Conservation (phyloP, 2,797 vertebrate species). For the Falco peregrinus region DNA sequence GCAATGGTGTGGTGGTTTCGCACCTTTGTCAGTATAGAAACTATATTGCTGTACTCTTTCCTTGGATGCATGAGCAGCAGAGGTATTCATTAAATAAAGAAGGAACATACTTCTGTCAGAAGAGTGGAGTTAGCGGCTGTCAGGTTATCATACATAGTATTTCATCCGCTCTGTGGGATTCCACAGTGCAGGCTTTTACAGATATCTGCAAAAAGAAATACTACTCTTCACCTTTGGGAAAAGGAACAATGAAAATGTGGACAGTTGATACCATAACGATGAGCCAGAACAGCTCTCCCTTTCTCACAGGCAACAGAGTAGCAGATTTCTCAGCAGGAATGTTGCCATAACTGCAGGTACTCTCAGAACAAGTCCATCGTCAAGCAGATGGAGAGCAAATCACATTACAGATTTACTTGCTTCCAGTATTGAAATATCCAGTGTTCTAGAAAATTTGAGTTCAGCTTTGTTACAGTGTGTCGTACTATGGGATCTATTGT, state of each 20-base stretch:
- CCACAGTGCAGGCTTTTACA: not conserved
- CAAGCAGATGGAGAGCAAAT: not conserved
- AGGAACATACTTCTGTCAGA: not conserved
- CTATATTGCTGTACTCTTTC: not conserved
- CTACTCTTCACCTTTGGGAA: not conserved
- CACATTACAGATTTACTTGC: not conserved
- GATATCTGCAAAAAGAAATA: not conserved
- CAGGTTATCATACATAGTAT: not conserved
- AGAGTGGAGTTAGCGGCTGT: not conserved
- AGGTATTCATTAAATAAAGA: not conserved
- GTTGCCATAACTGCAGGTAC: not conserved
- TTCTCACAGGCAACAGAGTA: not conserved
- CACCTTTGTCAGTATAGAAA: not conserved
- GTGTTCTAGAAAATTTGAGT: not conserved
- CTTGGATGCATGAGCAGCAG: not conserved
- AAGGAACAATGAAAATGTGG: not conserved
- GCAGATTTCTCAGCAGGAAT: not conserved
- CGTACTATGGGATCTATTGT: not conserved
- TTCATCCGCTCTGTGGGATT: not conserved
- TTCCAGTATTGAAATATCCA: not conserved
- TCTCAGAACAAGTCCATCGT: not conserved
- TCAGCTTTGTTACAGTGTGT: not conserved
- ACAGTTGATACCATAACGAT: not conserved
- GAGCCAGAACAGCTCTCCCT: not conserved
- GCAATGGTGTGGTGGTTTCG: not conserved